Evolutionary conservation across 2,888 invertebrate species (phyloP).

Genomic region (Drosophila infuscata): DNA sequence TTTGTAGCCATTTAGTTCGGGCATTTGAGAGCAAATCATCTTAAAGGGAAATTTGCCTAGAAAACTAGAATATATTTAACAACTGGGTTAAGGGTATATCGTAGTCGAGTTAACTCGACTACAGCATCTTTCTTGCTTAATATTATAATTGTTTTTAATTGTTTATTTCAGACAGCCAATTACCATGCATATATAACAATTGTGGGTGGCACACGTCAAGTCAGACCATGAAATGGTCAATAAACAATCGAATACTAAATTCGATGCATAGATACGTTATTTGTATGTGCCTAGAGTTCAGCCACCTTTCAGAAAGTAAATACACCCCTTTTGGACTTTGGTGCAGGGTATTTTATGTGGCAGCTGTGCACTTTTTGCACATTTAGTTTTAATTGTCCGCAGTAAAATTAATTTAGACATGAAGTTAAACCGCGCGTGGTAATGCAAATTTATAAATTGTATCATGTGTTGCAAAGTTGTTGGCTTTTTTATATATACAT

Average conservation of each 20-base stretch:
- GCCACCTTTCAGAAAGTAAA: accelerated
- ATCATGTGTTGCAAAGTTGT: slow-evolving; percentile 57
- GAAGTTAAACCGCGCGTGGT: slow-evolving; percentile 14
- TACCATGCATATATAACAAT: neutral
- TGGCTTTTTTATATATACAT: slow-evolving; percentile 16
- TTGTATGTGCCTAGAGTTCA: neutral
- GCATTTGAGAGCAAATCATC: too few species aligned
- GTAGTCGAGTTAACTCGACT: too few species aligned
- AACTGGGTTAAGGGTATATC: too few species aligned
- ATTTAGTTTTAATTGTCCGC: slow-evolving; percentile 44
- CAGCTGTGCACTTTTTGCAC: slow-evolving; percentile 49
- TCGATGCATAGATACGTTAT: neutral
- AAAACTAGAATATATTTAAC: too few species aligned
- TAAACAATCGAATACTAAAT: neutral
- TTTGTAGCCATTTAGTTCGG: too few species aligned
- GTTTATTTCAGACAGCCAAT: neutral
- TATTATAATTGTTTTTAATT: neutral
- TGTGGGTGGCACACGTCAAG: neutral
- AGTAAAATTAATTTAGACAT: slow-evolving; percentile 43
- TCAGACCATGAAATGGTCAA: neutral
- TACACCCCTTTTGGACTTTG: neutral
- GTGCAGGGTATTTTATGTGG: slow-evolving; percentile 15
- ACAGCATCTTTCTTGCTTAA: too few species aligned
- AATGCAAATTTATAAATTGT: slow-evolving; percentile 50
- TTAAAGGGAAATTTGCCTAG: too few species aligned